Evolutionary conservation across 2,888 invertebrate species (phyloP).

Genomic region (Osmoderma eremita): DNA sequence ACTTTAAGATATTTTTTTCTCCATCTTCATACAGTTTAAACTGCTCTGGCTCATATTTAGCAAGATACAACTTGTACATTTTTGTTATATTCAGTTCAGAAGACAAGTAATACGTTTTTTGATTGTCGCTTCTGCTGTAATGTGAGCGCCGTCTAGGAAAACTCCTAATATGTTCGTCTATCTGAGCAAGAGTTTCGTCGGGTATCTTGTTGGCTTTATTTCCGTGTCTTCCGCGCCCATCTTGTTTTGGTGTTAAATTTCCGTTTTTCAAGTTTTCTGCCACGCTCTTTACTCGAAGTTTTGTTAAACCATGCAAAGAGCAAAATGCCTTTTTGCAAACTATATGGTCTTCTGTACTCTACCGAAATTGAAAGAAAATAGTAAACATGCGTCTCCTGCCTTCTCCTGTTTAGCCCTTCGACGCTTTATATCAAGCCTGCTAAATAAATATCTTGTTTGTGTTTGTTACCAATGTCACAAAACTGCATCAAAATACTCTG

Average conservation of each 20-base stretch:
- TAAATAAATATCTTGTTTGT: conserved; percentile 32
- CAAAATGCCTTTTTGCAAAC: conserved; percentile 33
- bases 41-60: conserved; percentile 29
- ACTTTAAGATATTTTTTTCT: conserved; percentile 33
- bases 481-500: conserved; percentile 33
- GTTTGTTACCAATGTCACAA: conserved; percentile 25
- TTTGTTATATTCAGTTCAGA: not conserved
- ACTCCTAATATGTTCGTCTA: conserved; percentile 27
- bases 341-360: conserved; percentile 16
- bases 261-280: conserved; percentile 28
- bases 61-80: conserved; percentile 24
- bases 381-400: not conserved
- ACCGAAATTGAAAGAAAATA: conserved; percentile 24
- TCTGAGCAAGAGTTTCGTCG: conserved; percentile 29
- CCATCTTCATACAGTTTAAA: conserved; percentile 29
- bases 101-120: too few relatives aligned
- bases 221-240: conserved; percentile 6
- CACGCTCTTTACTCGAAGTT: conserved; percentile 26
- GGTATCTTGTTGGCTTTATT: conserved; percentile 28
- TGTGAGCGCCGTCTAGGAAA: too few relatives aligned
- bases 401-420: conserved; percentile 22
- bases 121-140: too few relatives aligned
- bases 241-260: too few relatives aligned
- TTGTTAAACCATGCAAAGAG: conserved; percentile 29
- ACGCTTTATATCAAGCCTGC: conserved; percentile 17